Conservation (phyloP, 2,113 vertebrate species). For the Odontophorus gujanensis region DNA sequence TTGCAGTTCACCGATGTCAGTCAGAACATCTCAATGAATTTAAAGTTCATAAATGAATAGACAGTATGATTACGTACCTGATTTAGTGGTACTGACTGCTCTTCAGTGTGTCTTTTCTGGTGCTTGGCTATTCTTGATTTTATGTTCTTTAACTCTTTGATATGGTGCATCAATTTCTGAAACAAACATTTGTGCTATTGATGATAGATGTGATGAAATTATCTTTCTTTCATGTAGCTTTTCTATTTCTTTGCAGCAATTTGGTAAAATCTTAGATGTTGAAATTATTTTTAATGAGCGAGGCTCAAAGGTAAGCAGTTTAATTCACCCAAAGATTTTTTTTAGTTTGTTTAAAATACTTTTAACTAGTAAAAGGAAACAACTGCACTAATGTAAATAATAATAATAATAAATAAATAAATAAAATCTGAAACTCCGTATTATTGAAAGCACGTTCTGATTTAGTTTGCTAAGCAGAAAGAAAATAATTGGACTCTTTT, state of each 20-base stretch:
- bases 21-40: not conserved
- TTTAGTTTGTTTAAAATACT: conserved; percentile 14
- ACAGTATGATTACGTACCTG: not conserved
- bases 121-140: not conserved
- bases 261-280: conserved; percentile 98
- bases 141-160: not conserved
- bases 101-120: not conserved
- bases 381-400: conserved; percentile 73
- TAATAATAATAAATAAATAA: not conserved
- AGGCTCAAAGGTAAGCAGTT: conserved; percentile 90
- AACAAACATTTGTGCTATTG: not conserved
- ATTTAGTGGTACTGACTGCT: not conserved
- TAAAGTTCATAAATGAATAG: not conserved
- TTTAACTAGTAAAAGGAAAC: conserved; percentile 62
- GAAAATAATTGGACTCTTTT: conserved; percentile 57
- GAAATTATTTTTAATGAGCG: conserved; percentile 97
- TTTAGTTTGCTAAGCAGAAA: conserved; percentile 42
- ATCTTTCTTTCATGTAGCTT: conserved; percentile 67
- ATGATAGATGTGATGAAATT: not conserved
- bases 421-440: not conserved
- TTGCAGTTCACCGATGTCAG: not conserved
- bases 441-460: conserved; percentile 1
- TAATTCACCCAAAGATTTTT: conserved; percentile 58
- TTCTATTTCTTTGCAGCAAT: conserved; percentile 90
- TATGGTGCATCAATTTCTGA: not conserved